Conservation (phyloP, 1,140 invertebrate genomes). For the Physella acuta region DNA sequence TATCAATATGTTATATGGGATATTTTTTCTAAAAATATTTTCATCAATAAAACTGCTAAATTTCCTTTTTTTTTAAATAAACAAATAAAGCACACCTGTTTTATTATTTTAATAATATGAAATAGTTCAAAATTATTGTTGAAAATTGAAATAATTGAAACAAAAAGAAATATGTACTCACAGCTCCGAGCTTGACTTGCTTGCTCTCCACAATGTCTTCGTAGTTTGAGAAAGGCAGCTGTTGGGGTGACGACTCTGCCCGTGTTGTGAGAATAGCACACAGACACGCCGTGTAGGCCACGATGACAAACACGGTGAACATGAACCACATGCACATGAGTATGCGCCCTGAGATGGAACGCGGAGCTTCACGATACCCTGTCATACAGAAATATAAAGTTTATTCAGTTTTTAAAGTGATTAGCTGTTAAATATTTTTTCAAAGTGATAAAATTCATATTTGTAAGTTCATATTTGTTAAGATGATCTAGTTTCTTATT, state of each 20-base stretch:
- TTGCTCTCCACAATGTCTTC: slow-evolving; percentile 16
- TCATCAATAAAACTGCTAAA: too few species aligned
- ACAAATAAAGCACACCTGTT: background rate
- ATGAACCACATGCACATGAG: slow-evolving; percentile 31
- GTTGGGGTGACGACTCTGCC: background rate
- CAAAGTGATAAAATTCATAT: too few species aligned
- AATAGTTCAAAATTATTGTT: background rate
- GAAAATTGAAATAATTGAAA: slow-evolving; percentile 3
- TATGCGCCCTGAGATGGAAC: slow-evolving; percentile 29
- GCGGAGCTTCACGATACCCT: slow-evolving; percentile 31
- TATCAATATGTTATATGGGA: too few species aligned
- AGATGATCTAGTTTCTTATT: too few species aligned
- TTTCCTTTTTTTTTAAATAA: background rate
- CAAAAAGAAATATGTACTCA: slow-evolving; percentile 7
- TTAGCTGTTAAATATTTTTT: too few species aligned
- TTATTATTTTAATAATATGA: background rate
- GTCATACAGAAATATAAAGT: background rate
- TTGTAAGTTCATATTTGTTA: too few species aligned
- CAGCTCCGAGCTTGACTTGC: slow-evolving; percentile 20
- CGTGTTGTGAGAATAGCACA: slow-evolving; percentile 16
- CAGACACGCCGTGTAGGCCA: slow-evolving; percentile 21
- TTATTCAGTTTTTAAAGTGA: too few species aligned
- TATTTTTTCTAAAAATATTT: too few species aligned
- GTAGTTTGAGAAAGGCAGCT: background rate
- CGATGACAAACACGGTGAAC: slow-evolving; percentile 24